A percentile compares a stretch with the other conserved stretches of the same genome.
phyloP scores from a whole-genome alignment of 2,113 vertebrate genomes.

The Chaetodon auriga region DNA sequence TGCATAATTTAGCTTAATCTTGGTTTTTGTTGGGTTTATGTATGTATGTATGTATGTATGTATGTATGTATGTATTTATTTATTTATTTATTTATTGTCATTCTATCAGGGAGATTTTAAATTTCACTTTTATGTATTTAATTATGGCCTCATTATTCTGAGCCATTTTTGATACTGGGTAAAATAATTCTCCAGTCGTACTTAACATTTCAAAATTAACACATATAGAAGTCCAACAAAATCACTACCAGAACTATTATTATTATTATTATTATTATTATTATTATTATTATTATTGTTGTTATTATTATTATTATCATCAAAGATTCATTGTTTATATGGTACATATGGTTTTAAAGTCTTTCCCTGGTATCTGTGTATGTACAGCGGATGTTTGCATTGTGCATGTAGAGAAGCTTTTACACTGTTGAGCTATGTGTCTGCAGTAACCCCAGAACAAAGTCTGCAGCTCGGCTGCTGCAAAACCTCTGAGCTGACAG shows the following conservation, averaged over 20 bases:
- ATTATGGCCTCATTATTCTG: too few species aligned
- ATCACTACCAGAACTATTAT: too few species aligned
- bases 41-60: too few species aligned
- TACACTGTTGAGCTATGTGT: conserved; percentile 17
- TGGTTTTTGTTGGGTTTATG: too few species aligned
- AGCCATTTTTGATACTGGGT: too few species aligned
- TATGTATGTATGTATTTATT: too few species aligned
- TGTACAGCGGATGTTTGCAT: background rate
- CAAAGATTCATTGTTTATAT: background rate
- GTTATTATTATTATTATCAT: background rate
- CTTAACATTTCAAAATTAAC: too few species aligned
- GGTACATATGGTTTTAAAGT: background rate
- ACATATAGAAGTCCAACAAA: background rate
- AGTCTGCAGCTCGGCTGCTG: conserved; percentile 11
- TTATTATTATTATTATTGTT: background rate
- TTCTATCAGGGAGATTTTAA: background rate
- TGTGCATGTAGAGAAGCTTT: background rate
- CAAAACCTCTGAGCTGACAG: conserved; percentile 19
- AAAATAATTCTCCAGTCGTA: too few species aligned
- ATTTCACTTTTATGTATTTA: background rate
- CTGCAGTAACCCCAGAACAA: conserved; percentile 29
- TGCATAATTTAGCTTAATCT: too few species aligned
- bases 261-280: background rate
- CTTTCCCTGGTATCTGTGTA: background rate
- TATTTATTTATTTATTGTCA: too few species aligned